These are phyloP conservation scores for Alitta virens DNA, from an alignment of 2,888 invertebrate genomes.

Conservation along the genomic window DNA sequence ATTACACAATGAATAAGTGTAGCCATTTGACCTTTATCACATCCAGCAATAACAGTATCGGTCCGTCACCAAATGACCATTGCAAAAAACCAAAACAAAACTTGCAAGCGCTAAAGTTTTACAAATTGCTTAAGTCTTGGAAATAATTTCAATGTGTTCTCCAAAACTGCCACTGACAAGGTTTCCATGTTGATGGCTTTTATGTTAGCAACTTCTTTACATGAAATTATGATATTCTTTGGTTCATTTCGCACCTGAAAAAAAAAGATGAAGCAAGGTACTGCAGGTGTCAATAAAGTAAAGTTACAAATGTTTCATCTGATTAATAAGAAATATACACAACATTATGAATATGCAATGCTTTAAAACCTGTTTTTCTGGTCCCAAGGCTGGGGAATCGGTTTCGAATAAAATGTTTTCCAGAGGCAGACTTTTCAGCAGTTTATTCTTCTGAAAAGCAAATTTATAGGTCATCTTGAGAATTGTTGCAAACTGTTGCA, in stretches of 20 bases:
- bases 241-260: conserved; percentile 54
- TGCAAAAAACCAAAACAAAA: too few species aligned
- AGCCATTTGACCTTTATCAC: too few species aligned
- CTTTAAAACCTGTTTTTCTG: conserved; percentile 53
- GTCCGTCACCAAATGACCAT: too few species aligned
- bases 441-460: conserved; percentile 43
- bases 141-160: conserved; percentile 54
- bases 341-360: too few species aligned
- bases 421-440: conserved; percentile 54
- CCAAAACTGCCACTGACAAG: conserved; percentile 46
- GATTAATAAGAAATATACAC: too few species aligned
- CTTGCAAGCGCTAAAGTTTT: too few species aligned
- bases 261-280: background rate
- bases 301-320: too few species aligned
- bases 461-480: too few species aligned
- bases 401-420: conserved; percentile 58
- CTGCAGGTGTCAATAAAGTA: too few species aligned
- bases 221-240: conserved; percentile 48
- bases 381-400: conserved; percentile 59
- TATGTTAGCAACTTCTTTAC: conserved; percentile 53
- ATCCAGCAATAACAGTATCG: too few species aligned
- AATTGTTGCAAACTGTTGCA: too few species aligned
- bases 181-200: conserved; percentile 46
- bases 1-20: too few species aligned
- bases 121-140: conserved; percentile 36